Base-by-base conservation (phyloP, 1,140 invertebrate species). In the Fopius arisanus region DNA sequence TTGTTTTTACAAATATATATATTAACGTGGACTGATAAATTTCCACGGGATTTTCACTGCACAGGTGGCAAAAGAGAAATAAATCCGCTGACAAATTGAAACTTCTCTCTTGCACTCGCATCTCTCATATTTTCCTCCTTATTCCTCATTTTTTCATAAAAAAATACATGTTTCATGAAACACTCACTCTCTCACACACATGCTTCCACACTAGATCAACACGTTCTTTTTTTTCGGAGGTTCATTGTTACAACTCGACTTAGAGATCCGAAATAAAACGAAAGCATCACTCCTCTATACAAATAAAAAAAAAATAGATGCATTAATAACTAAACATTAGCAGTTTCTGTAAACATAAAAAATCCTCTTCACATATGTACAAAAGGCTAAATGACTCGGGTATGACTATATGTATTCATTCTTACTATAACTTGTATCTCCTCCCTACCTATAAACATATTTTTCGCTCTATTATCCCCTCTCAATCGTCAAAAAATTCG, bases 321-420 rank as follows among this genome's bases (percentile, higher is more conserved):
- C 23, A 28, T 62, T 54, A 54, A 28, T 62, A 62, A 26, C 54
- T 62, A 62, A 62, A 28, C 12, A 14, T 26, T 54, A 23, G 16
- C 48, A 54, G 16, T 37, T 37, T 48, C 14, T 62, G 54, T 28
- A 10, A 62, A 62, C 14, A 62, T 26, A 62, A 62, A 62, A 29
- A 26, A 62, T 33, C 28, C 28, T 31, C 14, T 65, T 65, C 14
- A 65, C 82, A 73, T 83, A 86, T 86, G 54, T 87, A 88, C 84
- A 88, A 77, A 78, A 82, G 75, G 79, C 70, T 84, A 84, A 81
- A 82, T 88, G 87, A 88, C 87, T 88, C 80, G 84, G 62, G 84
- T 84, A 80, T 87, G 85, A 87, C 86, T 87, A 87, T 82, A 80
- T 83, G 75, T 75, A 83, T 82, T 83, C 78, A 78, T 82, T 80